Conservation (phyloP, 2,888 invertebrate genomes). For the Ypsolopha sequella region DNA sequence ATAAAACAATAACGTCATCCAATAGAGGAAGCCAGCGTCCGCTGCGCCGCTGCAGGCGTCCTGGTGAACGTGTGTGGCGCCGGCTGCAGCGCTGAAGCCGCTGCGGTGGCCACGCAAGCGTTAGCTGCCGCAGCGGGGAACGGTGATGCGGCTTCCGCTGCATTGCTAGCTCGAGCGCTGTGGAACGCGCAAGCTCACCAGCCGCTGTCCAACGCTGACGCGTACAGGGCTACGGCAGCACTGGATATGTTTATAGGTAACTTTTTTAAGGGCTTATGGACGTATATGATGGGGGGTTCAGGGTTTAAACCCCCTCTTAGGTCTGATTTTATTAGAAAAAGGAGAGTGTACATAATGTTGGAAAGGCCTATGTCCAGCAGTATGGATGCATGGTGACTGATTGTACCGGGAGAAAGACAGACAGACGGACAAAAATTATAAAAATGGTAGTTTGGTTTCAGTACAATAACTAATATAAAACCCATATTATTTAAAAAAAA, state of each 20-base stretch:
- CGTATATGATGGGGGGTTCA: too few relatives aligned
- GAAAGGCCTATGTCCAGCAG: too few relatives aligned
- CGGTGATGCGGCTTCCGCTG: slow-evolving; percentile 21
- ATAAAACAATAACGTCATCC: slow-evolving; percentile 3
- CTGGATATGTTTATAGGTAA: slow-evolving; percentile 80
- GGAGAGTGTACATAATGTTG: too few relatives aligned
- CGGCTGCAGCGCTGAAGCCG: slow-evolving; percentile 23
- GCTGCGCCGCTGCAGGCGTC: slow-evolving; percentile 85
- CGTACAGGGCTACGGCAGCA: slow-evolving; percentile 35
- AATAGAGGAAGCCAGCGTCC: slow-evolving; percentile 74
- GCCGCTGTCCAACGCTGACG: slow-evolving; percentile 27
- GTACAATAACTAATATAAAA: too few relatives aligned
- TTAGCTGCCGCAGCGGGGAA: slow-evolving; percentile 17
- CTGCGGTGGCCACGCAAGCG: slow-evolving; percentile 49
- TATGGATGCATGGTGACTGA: too few relatives aligned
- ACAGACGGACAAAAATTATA: too few relatives aligned
- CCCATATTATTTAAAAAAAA: too few relatives aligned
- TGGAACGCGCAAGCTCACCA: slow-evolving; percentile 36
- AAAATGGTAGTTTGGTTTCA: too few relatives aligned
- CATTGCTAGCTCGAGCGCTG: slow-evolving; percentile 35
- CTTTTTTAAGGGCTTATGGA: slow-evolving; percentile 34
- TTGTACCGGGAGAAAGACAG: too few relatives aligned
- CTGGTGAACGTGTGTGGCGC: slow-evolving; percentile 79
- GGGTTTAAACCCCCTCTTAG: too few relatives aligned
- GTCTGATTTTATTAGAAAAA: too few relatives aligned